A percentile compares a stretch with the other conserved stretches of the same genome.
phyloP scores from a whole-genome alignment of 2,797 vertebrate species.

The Margarornis squamiger region DNA sequence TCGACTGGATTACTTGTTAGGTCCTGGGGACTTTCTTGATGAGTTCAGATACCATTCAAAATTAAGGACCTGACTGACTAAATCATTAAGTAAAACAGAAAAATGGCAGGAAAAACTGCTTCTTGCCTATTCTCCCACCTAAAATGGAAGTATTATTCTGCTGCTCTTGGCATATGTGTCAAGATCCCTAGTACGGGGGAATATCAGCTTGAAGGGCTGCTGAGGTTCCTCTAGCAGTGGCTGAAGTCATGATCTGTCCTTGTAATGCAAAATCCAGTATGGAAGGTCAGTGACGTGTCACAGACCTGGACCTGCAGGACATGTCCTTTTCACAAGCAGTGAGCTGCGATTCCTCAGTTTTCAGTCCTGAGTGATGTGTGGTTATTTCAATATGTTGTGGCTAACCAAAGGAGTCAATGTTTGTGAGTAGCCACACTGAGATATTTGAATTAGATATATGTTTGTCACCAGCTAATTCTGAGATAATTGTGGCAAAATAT shows the following conservation, averaged over 20 bases:
- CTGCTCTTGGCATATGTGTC: neutral
- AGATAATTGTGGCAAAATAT: neutral
- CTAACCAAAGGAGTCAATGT: neutral
- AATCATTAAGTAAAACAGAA: neutral
- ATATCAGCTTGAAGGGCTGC: neutral
- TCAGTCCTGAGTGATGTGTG: neutral
- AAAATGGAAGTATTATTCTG: neutral
- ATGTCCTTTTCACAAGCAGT: neutral
- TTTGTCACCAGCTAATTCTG: neutral
- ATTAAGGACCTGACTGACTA: neutral
- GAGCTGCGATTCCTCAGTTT: neutral
- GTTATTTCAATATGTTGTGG: neutral
- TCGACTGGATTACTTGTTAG: neutral
- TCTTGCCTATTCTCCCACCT: neutral
- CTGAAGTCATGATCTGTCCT: neutral
- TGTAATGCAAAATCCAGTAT: accelerated
- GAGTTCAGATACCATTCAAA: neutral
- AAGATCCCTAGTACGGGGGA: neutral
- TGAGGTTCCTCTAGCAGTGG: neutral
- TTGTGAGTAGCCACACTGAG: neutral
- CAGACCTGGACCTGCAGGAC: neutral
- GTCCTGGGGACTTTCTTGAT: neutral
- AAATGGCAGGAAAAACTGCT: neutral
- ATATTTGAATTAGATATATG: neutral
- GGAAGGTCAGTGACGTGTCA: neutral